Percentiles rank a stretch among this genome's conserved stretches.
phyloP scores from a whole-genome alignment of 1,140 invertebrate genomes.

The Adelges cooleyi region DNA sequence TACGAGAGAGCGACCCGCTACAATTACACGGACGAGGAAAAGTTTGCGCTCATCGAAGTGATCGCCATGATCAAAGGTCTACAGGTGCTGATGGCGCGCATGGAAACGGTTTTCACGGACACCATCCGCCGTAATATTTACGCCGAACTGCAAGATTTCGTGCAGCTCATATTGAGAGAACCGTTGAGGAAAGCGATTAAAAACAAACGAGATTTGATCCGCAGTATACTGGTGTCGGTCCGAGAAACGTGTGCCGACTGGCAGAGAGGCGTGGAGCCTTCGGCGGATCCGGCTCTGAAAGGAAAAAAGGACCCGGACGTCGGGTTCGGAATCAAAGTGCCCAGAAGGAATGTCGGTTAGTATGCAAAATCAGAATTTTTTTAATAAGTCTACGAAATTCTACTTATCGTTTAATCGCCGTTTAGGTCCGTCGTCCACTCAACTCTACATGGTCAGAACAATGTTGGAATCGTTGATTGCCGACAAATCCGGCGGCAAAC shows the following conservation, averaged over 20 bases:
- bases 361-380: no score
- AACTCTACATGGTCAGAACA: constrained; percentile 97
- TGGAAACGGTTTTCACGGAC: constrained; percentile 96
- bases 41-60: constrained; percentile 95
- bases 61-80: constrained; percentile 99
- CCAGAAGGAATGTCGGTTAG: constrained; percentile 79
- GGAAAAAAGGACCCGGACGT: constrained; percentile 90
- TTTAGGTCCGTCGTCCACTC: constrained; percentile 66
- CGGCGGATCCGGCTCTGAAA: constrained; percentile 83
- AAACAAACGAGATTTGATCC: constrained; percentile 93
- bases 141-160: constrained; percentile 94
- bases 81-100: constrained; percentile 91
- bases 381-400: no score
- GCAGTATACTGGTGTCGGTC: constrained; percentile 87
- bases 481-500: constrained; percentile 90
- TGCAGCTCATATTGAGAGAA: constrained; percentile 80
- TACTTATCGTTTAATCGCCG: no score
- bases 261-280: constrained; percentile 81
- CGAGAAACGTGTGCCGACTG: constrained; percentile 94
- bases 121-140: constrained; percentile 92
- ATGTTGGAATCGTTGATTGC: constrained; percentile 97
- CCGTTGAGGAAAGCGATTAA: constrained; percentile 93
- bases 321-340: constrained; percentile 86
- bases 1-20: constrained; percentile 96
- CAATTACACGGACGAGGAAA: constrained; percentile 96